Evolutionary conservation across 2,888 invertebrate genomes (phyloP).

Genomic region (Escarpia spicata): DNA sequence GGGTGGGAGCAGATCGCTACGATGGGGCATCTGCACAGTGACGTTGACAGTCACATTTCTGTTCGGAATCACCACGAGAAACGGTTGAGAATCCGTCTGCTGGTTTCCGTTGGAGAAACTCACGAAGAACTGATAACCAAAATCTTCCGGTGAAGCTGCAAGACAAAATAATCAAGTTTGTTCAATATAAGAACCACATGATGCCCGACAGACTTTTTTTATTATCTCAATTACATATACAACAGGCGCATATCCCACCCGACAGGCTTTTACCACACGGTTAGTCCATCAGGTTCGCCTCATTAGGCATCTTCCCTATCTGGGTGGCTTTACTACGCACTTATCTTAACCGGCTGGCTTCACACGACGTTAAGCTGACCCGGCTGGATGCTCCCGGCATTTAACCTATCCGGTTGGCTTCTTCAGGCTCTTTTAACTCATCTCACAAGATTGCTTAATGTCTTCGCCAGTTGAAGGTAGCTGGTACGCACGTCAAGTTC

Average conservation of each 20-base stretch:
- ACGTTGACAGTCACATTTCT: neutral
- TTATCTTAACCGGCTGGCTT: neutral
- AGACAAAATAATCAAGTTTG: neutral
- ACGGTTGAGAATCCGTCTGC: constrained; percentile 8
- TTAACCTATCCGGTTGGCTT: neutral
- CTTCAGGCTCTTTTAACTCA: neutral
- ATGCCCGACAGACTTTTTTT: neutral
- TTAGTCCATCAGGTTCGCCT: neutral
- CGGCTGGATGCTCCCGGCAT: neutral
- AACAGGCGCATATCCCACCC: neutral
- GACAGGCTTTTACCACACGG: neutral
- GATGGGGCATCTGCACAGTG: neutral
- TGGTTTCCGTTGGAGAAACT: neutral
- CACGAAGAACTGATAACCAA: neutral
- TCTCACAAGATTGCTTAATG: neutral
- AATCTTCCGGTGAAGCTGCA: neutral
- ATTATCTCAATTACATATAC: neutral
- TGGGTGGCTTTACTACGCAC: neutral
- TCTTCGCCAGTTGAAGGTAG: neutral
- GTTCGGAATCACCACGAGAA: neutral
- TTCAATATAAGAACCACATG: neutral
- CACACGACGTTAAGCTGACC: neutral
- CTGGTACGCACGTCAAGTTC: neutral
- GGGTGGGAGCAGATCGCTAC: neutral
- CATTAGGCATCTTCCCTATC: neutral